phyloP scores from a whole-genome alignment of 1,140 invertebrate species.

The Cotesia glomerata region DNA sequence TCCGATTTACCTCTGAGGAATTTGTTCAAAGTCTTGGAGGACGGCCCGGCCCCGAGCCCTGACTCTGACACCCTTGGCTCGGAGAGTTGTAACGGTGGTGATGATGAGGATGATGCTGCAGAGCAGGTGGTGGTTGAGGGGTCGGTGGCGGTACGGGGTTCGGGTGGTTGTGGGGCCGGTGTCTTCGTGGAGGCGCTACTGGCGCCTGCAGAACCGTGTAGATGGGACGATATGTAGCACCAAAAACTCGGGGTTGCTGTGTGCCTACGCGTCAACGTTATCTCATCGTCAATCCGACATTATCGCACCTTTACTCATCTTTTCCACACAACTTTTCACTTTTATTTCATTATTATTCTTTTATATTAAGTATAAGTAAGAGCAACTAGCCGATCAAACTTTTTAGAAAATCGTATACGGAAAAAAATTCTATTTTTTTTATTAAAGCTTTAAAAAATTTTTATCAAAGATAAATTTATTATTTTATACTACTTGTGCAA shows the following conservation, averaged over 20 bases:
- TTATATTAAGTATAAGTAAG: slow-evolving; percentile 5
- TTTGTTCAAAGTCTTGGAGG: slow-evolving; percentile 60
- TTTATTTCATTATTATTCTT: neutral
- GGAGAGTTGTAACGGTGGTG: slow-evolving; percentile 42
- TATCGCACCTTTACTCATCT: slow-evolving; percentile 4
- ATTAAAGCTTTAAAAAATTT: too few species aligned
- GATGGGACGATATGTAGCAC: slow-evolving; percentile 62
- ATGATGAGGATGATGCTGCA: slow-evolving; percentile 42
- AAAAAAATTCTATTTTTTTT: too few species aligned
- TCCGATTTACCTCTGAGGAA: slow-evolving; percentile 59
- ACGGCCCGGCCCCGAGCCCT: slow-evolving; percentile 51
- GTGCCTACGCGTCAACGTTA: slow-evolving; percentile 54
- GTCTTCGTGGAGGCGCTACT: slow-evolving; percentile 56
- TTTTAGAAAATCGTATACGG: too few species aligned
- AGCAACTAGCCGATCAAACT: neutral
- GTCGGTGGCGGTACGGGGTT: slow-evolving; percentile 41
- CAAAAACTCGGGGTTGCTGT: slow-evolving; percentile 59
- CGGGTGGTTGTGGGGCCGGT: slow-evolving; percentile 52
- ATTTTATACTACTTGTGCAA: too few species aligned
- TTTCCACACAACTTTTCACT: slow-evolving; percentile 31
- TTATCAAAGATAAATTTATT: too few species aligned
- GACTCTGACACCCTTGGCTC: slow-evolving; percentile 42
- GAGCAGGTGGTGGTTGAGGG: slow-evolving; percentile 37
- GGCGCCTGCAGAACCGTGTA: slow-evolving; percentile 54
- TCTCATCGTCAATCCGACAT: slow-evolving; percentile 42